Base-by-base conservation (phyloP, 2,113 vertebrate species). In the Seriola dumerili region DNA sequence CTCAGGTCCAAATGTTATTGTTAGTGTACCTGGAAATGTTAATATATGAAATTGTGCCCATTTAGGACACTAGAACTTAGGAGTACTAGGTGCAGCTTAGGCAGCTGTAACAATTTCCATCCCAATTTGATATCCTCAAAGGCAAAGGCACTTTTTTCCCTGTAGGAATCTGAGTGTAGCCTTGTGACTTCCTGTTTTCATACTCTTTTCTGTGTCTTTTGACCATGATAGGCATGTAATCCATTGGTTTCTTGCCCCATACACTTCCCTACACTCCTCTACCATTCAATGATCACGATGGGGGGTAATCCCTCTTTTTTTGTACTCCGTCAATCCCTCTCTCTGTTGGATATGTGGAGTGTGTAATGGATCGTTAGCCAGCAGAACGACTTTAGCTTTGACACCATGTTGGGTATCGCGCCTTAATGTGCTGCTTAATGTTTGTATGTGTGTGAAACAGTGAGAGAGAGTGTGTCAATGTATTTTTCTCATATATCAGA, bases 301-400 rank as follows among this genome's bases (percentile, higher is more conserved):
- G 85, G 88, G 83, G 76, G 78, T 90, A 88, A 89, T 88, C 82
- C 78, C 52, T 80, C 62, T 68, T 62, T 64, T 69, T 76, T 85
- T 89, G 83, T 87, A 83, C 84, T 85, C 68, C 11, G 36, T 89
- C 87, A 81, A 75, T 84, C 76, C 81, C 64, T 44, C 55, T 86
- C 76, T 85, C 58, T 67, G 72, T 87, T 5, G 46, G 81, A 89
- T 85, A 76, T 87, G 57, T 77, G 57, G 42, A 87, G 76, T 85
- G 80, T 88, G 91, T 92, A 89, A 91, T 92, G 86, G 84, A 91
- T 91, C 80, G 78, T 90, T 89, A 92, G 87, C 85, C 84, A 88
- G 86, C 85, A 87, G 85, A 85, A 90, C 72, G 72, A 87, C 88
- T 84, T 88, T 66, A 74, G 68, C 86, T 88, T 72, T 80, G 80